Evolutionary conservation across 2,888 invertebrate genomes (phyloP).

Genomic region (Pimpla rufipes): DNA sequence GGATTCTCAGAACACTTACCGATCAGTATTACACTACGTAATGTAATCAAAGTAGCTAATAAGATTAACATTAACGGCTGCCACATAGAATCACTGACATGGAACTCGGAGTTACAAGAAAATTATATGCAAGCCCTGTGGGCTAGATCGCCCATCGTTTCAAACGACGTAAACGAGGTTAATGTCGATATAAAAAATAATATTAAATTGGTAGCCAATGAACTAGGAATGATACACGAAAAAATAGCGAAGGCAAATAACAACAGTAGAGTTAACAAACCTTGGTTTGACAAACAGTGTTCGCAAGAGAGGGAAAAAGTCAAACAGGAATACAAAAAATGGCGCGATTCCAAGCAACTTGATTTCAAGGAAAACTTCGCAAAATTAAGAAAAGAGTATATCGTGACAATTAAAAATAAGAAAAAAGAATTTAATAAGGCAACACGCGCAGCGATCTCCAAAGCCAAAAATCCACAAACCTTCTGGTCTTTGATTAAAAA

Average conservation of each 20-base stretch:
- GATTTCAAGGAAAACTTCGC: not conserved
- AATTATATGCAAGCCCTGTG: no score
- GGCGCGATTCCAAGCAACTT: not conserved
- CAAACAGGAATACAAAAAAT: not conserved
- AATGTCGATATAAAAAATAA: not conserved
- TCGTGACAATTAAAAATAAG: not conserved
- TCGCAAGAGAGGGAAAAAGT: not conserved
- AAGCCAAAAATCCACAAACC: not conserved
- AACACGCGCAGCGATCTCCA: conserved; percentile 1
- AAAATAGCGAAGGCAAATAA: not conserved
- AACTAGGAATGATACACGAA: no score
- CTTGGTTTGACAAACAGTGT: conserved; percentile 21
- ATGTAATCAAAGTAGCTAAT: no score
- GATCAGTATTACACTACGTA: no score
- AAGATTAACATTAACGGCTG: no score
- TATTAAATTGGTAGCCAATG: not conserved
- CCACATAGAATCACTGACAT: no score
- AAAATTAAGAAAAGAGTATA: not conserved
- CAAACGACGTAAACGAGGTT: not conserved
- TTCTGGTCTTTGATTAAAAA: not conserved
- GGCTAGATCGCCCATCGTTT: not conserved
- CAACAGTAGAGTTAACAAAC: not conserved
- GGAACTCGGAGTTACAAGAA: no score
- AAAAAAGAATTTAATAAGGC: conserved; percentile 15
- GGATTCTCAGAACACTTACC: no score